A percentile compares a stretch with the other conserved stretches of the same genome.
Evolutionary conservation across 2,888 invertebrate genomes (phyloP).

Genomic region (Standfussiana lucernea): DNA sequence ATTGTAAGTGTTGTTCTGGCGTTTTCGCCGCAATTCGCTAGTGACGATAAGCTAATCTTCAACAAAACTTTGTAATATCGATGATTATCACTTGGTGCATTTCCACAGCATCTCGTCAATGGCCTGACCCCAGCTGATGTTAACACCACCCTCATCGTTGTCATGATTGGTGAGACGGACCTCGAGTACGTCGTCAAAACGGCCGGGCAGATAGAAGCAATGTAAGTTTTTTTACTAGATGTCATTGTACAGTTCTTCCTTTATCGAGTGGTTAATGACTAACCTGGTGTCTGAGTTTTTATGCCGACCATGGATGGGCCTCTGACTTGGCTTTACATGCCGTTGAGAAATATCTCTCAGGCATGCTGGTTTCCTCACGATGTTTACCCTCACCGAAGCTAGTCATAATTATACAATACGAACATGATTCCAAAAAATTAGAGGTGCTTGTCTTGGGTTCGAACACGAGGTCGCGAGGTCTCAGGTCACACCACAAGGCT

Average conservation of each 20-base stretch:
- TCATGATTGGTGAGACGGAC: constrained; percentile 97
- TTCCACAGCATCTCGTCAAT: constrained; percentile 93
- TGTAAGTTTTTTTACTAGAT: constrained; percentile 90
- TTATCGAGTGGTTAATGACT: too few relatives aligned
- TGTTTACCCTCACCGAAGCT: too few relatives aligned
- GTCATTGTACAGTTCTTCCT: neutral
- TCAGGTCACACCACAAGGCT: too few relatives aligned
- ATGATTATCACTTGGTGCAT: neutral
- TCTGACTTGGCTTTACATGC: too few relatives aligned
- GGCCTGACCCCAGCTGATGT: constrained; percentile 95
- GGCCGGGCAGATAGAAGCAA: constrained; percentile 93
- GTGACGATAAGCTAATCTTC: neutral
- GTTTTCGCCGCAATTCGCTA: neutral
- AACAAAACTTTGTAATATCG: neutral
- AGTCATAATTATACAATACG: too few relatives aligned
- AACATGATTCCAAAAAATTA: too few relatives aligned
- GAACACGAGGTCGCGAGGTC: too few relatives aligned
- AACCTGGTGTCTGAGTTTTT: too few relatives aligned
- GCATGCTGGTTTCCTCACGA: too few relatives aligned
- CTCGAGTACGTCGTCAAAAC: constrained; percentile 93
- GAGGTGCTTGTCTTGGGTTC: too few relatives aligned
- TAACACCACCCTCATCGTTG: constrained; percentile 94
- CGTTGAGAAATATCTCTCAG: too few relatives aligned
- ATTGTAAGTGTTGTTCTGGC: neutral
- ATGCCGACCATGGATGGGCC: too few relatives aligned